Percentiles rank a stretch among this genome's conserved stretches.
phyloP scores from a whole-genome alignment of 1,140 invertebrate genomes.

The Drosophila busckii region DNA sequence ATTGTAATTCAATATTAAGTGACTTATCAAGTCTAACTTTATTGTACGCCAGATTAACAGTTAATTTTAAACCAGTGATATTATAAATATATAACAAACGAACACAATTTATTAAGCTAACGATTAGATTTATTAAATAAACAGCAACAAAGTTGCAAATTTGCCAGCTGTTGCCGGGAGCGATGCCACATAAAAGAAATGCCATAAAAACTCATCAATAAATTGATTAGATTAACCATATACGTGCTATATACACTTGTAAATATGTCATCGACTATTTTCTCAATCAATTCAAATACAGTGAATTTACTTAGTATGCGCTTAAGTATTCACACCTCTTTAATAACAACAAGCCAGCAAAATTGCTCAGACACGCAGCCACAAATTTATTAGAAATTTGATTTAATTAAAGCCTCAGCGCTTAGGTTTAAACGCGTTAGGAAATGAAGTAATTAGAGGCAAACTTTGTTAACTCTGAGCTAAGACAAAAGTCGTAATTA shows the following conservation, averaged over 20 bases:
- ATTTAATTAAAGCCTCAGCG: no score
- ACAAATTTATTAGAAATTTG: no score
- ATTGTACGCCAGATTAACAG: conserved; percentile 1
- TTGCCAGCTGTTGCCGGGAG: conserved; percentile 20
- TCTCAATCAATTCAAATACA: conserved; percentile 27
- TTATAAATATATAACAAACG: no score
- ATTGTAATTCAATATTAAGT: no score
- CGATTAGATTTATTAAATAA: conserved; percentile 11
- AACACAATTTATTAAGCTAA: conserved; percentile 8
- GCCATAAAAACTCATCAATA: conserved; percentile 1
- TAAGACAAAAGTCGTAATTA: neutral
- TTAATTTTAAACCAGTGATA: no score
- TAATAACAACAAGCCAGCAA: no score
- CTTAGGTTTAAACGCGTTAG: no score
- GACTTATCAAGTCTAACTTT: conserved; percentile 22
- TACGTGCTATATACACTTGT: conserved; percentile 10
- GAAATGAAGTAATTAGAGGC: conserved; percentile 32
- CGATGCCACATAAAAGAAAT: neutral
- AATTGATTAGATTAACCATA: conserved; percentile 41
- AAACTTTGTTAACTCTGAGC: conserved; percentile 7
- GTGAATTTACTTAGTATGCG: no score
- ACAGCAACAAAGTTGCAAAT: conserved; percentile 21
- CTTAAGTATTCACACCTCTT: no score
- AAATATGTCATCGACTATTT: conserved; percentile 13
- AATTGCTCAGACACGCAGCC: no score